Evolutionary conservation across 2,888 invertebrate species (phyloP).

Genomic region (Sceliomorpha sp.): DNA sequence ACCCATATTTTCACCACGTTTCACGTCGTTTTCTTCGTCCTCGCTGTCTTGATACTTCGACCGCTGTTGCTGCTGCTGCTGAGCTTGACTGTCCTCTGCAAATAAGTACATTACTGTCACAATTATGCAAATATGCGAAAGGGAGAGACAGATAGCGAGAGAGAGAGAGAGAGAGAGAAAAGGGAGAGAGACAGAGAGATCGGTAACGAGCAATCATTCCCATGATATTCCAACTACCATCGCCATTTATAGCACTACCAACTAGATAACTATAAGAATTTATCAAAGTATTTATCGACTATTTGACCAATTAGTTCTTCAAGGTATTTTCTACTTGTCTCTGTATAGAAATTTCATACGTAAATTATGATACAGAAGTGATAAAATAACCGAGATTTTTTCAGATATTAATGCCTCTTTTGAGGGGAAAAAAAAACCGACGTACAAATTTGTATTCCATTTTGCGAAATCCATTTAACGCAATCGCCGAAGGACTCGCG

Average conservation of each 20-base stretch:
- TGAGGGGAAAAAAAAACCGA: too few relatives aligned
- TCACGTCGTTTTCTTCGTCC: conserved; percentile 46
- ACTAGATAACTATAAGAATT: too few relatives aligned
- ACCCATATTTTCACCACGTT: conserved; percentile 54
- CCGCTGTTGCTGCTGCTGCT: conserved; percentile 46
- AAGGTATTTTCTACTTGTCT: too few relatives aligned
- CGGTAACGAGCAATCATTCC: conserved; percentile 26
- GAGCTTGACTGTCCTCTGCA: conserved; percentile 56
- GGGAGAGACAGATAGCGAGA: conserved; percentile 25
- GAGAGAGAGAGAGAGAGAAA: conserved; percentile 13
- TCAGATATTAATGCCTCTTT: too few relatives aligned
- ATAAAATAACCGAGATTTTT: too few relatives aligned
- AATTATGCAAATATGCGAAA: conserved; percentile 54
- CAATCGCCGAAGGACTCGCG: too few relatives aligned
- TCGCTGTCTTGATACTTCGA: conserved; percentile 34
- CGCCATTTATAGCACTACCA: conserved; percentile 14
- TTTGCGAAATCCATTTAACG: too few relatives aligned
- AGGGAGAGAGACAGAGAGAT: conserved; percentile 19
- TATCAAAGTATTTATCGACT: too few relatives aligned
- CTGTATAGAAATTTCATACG: too few relatives aligned
- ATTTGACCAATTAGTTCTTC: too few relatives aligned
- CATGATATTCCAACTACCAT: conserved; percentile 29
- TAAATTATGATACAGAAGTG: too few relatives aligned
- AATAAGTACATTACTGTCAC: conserved; percentile 49
- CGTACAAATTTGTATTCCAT: too few relatives aligned